These are phyloP conservation scores for Hippopotamus amphibius DNA, from an alignment of 2,113 vertebrate genomes.

Conservation along the genomic window DNA sequence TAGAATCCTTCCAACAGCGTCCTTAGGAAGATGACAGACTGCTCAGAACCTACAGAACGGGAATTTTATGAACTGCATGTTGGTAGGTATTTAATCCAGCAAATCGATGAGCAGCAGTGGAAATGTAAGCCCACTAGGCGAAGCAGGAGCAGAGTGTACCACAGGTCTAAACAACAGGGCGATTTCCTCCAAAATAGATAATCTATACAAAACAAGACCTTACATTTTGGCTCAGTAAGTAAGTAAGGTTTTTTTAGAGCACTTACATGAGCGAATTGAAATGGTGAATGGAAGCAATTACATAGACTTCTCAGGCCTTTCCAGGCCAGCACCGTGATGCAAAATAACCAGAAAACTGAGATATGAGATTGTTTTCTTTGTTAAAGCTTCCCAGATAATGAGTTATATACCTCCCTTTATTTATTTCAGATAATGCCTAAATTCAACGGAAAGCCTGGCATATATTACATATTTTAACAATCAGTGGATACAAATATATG, in stretches of 20 bases:
- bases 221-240: neutral
- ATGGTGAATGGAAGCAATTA: slow-evolving; percentile 41
- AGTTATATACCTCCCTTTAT: neutral
- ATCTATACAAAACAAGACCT: neutral
- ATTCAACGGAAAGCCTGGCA: neutral
- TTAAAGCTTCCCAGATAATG: neutral
- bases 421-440: neutral
- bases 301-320: neutral
- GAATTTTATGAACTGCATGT: neutral
- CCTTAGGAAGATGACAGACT: neutral
- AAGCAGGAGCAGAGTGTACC: rapidly evolving
- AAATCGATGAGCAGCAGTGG: neutral
- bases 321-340: neutral
- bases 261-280: neutral
- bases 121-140: neutral
- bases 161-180: neutral
- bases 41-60: neutral
- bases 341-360: slow-evolving; percentile 36
- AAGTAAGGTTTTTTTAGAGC: neutral
- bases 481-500: neutral
- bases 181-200: neutral
- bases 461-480: neutral
- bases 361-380: neutral
- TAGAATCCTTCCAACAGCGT: neutral
- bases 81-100: neutral